These are phyloP conservation scores for Brachyhypopomus gauderio DNA, from an alignment of 2,113 vertebrate genomes.

Conservation along the genomic window DNA sequence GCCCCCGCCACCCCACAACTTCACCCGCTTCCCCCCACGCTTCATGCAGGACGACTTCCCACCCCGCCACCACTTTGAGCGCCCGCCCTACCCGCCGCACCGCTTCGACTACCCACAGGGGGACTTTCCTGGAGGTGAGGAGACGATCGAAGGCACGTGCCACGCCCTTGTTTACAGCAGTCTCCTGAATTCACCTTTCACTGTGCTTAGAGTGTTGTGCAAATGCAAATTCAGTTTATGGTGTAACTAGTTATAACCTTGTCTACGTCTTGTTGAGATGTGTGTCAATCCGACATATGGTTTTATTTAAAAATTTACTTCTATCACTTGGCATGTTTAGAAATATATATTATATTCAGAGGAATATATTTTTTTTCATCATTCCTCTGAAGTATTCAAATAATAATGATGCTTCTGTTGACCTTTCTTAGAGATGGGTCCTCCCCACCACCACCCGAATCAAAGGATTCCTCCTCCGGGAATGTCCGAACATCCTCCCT, in stretches of 20 bases:
- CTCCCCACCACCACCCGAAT: conserved; percentile 91
- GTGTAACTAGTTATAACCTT: too few relatives aligned
- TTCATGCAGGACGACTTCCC: conserved; percentile 98
- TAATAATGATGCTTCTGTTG: neutral
- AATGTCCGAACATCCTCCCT: conserved; percentile 91
- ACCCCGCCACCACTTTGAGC: conserved; percentile 92
- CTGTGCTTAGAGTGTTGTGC: too few relatives aligned
- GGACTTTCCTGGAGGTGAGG: conserved; percentile 87
- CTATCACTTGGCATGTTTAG: too few relatives aligned
- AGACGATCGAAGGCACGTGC: too few relatives aligned
- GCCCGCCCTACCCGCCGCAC: conserved; percentile 89
- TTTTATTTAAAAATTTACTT: too few relatives aligned
- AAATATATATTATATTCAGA: too few relatives aligned
- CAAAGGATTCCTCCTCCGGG: conserved; percentile 92
- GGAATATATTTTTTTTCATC: too few relatives aligned
- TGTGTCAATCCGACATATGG: too few relatives aligned
- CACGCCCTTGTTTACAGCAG: too few relatives aligned
- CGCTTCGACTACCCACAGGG: conserved; percentile 94
- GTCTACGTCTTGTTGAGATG: too few relatives aligned
- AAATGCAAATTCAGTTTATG: too few relatives aligned
- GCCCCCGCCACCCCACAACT: conserved; percentile 92
- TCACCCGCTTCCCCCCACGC: conserved; percentile 93
- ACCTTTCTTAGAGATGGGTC: conserved; percentile 84
- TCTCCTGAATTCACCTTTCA: too few relatives aligned
- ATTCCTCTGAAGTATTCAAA: neutral